These are phyloP conservation scores for Glossophaga mutica DNA, from an alignment of 2,797 vertebrate species.

Conservation along the genomic window DNA sequence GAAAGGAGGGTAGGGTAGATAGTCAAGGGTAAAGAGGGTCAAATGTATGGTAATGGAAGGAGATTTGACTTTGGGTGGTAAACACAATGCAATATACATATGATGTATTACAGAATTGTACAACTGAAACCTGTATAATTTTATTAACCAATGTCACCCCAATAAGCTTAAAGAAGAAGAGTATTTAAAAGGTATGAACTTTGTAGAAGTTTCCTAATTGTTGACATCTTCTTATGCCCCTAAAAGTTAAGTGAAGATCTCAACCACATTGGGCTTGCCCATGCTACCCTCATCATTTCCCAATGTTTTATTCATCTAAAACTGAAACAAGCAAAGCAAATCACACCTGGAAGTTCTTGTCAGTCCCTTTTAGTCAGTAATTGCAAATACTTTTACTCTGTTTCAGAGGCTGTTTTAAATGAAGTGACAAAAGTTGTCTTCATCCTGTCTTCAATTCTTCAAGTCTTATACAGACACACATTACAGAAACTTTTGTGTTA, in stretches of 20 bases:
- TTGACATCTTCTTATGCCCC: neutral
- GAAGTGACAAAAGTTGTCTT: neutral
- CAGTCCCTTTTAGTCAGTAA: neutral
- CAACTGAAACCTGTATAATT: neutral
- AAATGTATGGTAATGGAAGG: neutral
- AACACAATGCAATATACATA: neutral
- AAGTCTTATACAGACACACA: neutral
- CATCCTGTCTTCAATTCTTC: neutral
- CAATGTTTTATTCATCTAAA: constrained; percentile 1
- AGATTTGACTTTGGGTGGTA: neutral
- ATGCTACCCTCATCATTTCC: neutral
- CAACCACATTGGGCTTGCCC: neutral
- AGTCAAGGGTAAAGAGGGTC: neutral
- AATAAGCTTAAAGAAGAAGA: neutral
- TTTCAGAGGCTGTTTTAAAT: neutral
- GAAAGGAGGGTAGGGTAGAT: neutral
- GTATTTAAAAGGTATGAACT: neutral
- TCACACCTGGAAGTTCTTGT: neutral
- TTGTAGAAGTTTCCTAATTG: neutral
- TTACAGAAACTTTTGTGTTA: neutral
- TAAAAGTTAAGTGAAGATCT: neutral
- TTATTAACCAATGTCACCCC: neutral
- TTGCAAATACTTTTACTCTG: neutral
- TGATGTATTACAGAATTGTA: neutral
- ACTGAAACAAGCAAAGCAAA: neutral